phyloP scores from a whole-genome alignment of 2,797 vertebrate species.

The Tadarida brasiliensis region DNA sequence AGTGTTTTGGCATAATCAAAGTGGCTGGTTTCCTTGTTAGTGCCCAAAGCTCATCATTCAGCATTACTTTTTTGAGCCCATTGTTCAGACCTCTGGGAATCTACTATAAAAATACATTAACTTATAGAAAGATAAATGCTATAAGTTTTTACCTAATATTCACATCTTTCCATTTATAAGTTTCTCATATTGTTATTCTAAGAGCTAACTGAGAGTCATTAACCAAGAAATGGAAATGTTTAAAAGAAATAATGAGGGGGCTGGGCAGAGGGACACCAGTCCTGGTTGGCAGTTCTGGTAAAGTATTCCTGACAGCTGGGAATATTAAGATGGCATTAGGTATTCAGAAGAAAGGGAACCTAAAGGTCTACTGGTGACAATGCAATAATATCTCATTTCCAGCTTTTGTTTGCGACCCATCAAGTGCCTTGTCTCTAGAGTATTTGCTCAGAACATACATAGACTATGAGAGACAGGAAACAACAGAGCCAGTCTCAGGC shows the following conservation, averaged over 20 bases:
- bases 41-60: background rate
- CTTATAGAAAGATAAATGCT: background rate
- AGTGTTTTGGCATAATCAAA: background rate
- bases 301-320: background rate
- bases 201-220: background rate
- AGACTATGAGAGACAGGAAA: background rate
- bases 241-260: background rate
- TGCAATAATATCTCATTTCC: background rate
- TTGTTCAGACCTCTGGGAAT: background rate
- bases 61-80: background rate
- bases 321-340: background rate
- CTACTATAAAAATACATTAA: background rate
- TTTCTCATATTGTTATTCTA: background rate
- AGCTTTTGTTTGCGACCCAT: background rate
- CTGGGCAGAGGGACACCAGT: background rate
- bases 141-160: background rate
- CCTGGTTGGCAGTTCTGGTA: background rate
- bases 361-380: background rate
- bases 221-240: background rate
- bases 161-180: background rate
- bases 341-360: background rate
- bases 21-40: background rate
- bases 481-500: background rate
- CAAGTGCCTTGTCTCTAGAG: fast-evolving
- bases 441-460: background rate